A percentile compares a stretch with the other conserved stretches of the same genome.
Evolutionary conservation across 2,113 vertebrate species (phyloP).

Genomic region (Rhipidura dahli): DNA sequence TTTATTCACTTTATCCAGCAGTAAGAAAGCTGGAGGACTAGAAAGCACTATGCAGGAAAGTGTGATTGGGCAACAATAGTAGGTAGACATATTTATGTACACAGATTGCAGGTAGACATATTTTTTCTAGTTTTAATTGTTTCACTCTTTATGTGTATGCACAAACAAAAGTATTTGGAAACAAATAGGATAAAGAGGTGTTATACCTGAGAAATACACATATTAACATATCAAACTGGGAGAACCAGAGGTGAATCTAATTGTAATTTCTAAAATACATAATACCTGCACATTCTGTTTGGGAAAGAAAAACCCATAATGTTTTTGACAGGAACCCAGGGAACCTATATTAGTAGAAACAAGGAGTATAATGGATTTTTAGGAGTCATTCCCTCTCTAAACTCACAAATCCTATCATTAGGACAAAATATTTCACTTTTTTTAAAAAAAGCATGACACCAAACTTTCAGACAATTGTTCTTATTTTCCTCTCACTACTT

Average conservation of each 20-base stretch:
- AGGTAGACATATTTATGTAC: not conserved
- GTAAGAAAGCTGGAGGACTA: not conserved
- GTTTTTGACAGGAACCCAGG: not conserved
- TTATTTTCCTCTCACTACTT: not conserved
- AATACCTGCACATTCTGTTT: not conserved
- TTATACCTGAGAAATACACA: not conserved
- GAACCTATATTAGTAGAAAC: not conserved
- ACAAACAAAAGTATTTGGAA: not conserved
- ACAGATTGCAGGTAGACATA: not conserved
- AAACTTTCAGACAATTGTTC: not conserved
- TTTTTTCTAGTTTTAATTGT: not conserved
- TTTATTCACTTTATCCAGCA: not conserved
- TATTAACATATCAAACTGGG: not conserved
- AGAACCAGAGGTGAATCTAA: not conserved
- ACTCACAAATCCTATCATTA: not conserved
- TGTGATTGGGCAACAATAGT: not conserved
- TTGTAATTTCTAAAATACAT: not conserved
- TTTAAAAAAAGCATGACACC: not conserved
- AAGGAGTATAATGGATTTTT: not conserved
- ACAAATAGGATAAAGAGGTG: not conserved
- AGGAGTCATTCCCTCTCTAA: not conserved
- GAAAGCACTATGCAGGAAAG: not conserved
- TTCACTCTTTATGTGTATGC: not conserved
- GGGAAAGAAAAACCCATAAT: not conserved
- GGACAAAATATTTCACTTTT: not conserved